Evolutionary conservation across 2,888 invertebrate genomes (phyloP).

Genomic region (Reticulitermes lucifugus): DNA sequence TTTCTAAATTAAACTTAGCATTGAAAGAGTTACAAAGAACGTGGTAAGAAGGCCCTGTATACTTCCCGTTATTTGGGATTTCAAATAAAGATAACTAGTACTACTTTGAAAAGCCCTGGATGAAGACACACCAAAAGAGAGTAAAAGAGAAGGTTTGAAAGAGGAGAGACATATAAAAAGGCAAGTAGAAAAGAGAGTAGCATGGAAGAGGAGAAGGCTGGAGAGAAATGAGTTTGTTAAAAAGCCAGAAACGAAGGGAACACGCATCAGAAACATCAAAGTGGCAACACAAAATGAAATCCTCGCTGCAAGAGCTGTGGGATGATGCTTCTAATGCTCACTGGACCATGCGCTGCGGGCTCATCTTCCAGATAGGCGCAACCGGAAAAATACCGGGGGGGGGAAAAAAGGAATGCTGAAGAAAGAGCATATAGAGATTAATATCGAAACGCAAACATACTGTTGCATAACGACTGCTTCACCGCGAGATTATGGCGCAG

Average conservation of each 20-base stretch:
- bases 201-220: conserved; percentile 16
- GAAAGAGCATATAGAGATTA: conserved; percentile 23
- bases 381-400: conserved; percentile 32
- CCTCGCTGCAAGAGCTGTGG: conserved; percentile 53
- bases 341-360: conserved; percentile 23
- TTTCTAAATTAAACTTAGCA: too few relatives aligned
- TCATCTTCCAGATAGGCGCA: conserved; percentile 35
- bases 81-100: not conserved
- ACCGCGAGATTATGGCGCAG: not conserved
- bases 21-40: too few relatives aligned
- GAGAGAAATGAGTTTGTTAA: conserved; percentile 65
- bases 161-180: conserved; percentile 9
- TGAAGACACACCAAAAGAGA: conserved; percentile 17
- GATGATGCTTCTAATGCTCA: conserved; percentile 21
- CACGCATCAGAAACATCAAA: conserved; percentile 66
- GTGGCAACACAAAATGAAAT: conserved; percentile 65
- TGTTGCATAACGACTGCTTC: not conserved
- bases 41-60: too few relatives aligned
- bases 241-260: conserved; percentile 65
- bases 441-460: conserved; percentile 25
- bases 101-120: conserved; percentile 33
- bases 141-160: not conserved
- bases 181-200: conserved; percentile 23
- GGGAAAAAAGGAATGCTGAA: conserved; percentile 7
- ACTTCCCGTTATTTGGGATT: too few relatives aligned